Evolutionary conservation across 2,888 invertebrate genomes (phyloP).

Genomic region (Ochropacha duplaris): DNA sequence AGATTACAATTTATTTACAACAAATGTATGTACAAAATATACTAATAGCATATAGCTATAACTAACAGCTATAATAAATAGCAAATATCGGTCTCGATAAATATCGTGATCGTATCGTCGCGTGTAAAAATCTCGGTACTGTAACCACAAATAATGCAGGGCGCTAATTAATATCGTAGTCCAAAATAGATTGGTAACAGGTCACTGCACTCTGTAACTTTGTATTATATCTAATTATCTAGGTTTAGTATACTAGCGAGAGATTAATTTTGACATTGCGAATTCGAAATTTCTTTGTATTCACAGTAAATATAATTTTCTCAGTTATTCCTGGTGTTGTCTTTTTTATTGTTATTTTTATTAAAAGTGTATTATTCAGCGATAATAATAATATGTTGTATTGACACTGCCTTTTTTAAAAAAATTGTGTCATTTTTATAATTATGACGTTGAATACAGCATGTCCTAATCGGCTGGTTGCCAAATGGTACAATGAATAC

Average conservation of each 20-base stretch:
- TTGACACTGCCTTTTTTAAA: no score
- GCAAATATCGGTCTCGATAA: not conserved
- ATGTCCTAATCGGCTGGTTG: constrained; percentile 37
- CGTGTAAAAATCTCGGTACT: not conserved
- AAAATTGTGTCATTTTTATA: no score
- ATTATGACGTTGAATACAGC: not conserved
- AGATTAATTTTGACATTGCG: constrained; percentile 5
- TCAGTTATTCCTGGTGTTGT: not conserved
- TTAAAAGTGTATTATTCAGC: no score
- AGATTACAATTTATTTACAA: no score
- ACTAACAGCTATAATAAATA: no score
- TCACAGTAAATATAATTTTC: not conserved
- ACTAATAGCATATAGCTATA: no score
- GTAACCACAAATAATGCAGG: constrained; percentile 23
- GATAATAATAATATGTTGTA: no score
- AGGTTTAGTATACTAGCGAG: not conserved
- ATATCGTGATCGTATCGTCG: not conserved
- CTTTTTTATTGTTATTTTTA: not conserved
- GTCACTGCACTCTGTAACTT: constrained; percentile 32
- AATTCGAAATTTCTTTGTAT: not conserved
- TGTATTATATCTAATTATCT: constrained; percentile 7
- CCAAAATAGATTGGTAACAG: constrained; percentile 37
- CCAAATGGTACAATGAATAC: constrained; percentile 34
- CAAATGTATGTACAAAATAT: no score
- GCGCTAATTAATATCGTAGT: constrained; percentile 41